Conservation (phyloP, 2,888 invertebrate genomes). For the Ennomos erosarius region DNA sequence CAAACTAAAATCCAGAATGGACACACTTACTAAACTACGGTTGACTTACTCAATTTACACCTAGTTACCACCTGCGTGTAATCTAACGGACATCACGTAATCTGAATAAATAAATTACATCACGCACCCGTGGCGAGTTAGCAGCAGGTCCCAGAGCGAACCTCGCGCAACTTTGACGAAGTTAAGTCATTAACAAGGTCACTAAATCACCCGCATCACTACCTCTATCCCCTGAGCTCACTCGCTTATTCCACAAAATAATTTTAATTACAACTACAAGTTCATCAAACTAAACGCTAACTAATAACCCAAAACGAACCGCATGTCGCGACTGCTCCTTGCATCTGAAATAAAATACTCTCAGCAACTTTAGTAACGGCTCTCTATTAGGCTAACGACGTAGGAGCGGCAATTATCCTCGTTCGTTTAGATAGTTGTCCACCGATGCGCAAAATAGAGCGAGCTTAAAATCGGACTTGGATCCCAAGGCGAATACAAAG, state of each 20-base stretch:
- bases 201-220: conserved; percentile 76
- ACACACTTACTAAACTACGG: background rate
- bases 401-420: conserved; percentile 68
- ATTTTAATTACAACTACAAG: conserved; percentile 67
- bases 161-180: conserved; percentile 68
- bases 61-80: conserved; percentile 27
- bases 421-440: conserved; percentile 76
- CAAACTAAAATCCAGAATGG: no score
- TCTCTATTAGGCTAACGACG: conserved; percentile 60
- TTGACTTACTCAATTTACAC: conserved; percentile 27
- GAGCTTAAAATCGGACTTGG: conserved; percentile 75
- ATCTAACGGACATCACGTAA: conserved; percentile 37
- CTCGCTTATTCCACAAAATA: conserved; percentile 64
- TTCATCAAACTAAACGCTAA: conserved; percentile 48
- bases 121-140: conserved; percentile 52
- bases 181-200: conserved; percentile 75
- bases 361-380: conserved; percentile 33
- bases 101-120: conserved; percentile 49
- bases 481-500: conserved; percentile 81
- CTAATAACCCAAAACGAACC: conserved; percentile 20
- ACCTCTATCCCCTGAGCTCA: conserved; percentile 59
- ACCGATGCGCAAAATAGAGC: conserved; percentile 77
- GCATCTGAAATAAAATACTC: conserved; percentile 39
- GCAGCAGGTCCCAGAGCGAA: conserved; percentile 53
- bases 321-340: conserved; percentile 39